Evolutionary conservation across 1,140 invertebrate genomes (phyloP), one percentile per base, ranked within the genome.

Genomic region (Brachionus sp.): DNA sequence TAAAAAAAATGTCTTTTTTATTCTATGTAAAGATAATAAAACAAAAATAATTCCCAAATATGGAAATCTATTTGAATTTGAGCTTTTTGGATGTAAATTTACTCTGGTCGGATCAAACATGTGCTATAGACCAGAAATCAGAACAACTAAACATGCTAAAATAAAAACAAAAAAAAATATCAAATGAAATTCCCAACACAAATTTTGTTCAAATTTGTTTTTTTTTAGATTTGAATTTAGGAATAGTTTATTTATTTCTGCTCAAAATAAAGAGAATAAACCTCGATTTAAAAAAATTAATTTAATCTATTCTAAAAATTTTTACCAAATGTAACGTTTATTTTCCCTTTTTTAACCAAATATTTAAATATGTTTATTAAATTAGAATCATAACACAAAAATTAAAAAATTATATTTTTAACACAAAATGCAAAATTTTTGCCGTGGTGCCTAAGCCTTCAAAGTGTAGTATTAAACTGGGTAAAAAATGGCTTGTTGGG

Each of bases 111-210:
- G 77, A 10, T 80, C 77, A 19, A 80, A 80, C 25, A 80, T 80
- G 77, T 80, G 77, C 50, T 80, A 62, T 19, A 80, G 46, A 42
- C 50, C 77, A 3, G 77, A 80, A 66, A 80, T 80, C 13, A 57
- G 77, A 44, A 80, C 77, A 16, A 80, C 77, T 9, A 80, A 80
- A 16, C 77, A 80, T 80, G 77, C 77, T 6, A 80, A 80, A 35
- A 19, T 80, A 9, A 80, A 80, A 33, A 80, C 50, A 13, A 80
- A 80, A 80, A 80, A 80, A 29, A 62, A 62, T 16, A 80, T 80
- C 12, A 6, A 19, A 25, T 78, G 25, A 64, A n/a, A 39, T 19
- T 64, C 7, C 39, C 23, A 19, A 2, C 2, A 29, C 4, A 16
- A 62, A 1, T 7, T 12, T 2, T 46, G n/a, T 2, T 1, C 1